These are phyloP conservation scores for Hephaestus fuliginosus DNA, from an alignment of 2,797 vertebrate genomes.

Conservation along the genomic window DNA sequence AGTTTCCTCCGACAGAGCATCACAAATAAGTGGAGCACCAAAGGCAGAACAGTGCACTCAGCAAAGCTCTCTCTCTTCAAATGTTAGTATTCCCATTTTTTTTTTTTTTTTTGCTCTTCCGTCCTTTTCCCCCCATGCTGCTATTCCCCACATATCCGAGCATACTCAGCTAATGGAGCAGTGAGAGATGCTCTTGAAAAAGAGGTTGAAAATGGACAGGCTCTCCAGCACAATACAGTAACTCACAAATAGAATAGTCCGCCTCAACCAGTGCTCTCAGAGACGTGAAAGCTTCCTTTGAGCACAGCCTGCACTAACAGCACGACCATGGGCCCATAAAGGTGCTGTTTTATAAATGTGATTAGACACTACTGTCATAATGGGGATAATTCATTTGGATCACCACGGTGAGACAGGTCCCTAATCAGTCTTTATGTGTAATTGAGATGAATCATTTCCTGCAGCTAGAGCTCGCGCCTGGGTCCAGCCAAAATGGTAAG, in stretches of 20 bases:
- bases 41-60: constrained; percentile 72
- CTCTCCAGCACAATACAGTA: constrained; percentile 73
- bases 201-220: constrained; percentile 77
- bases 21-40: constrained; percentile 71
- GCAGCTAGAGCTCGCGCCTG: constrained; percentile 37
- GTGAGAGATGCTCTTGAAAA: constrained; percentile 77
- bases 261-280: constrained; percentile 48
- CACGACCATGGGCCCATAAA: constrained; percentile 57
- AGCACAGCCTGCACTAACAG: constrained; percentile 57
- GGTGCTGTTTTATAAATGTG: constrained; percentile 69
- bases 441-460: constrained; percentile 76
- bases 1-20: constrained; percentile 66
- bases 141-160: constrained; percentile 61
- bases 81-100: constrained; percentile 66
- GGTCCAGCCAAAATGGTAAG: constrained; percentile 40
- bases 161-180: constrained; percentile 79
- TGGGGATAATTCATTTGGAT: constrained; percentile 75
- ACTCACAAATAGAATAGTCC: constrained; percentile 74
- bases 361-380: constrained; percentile 75
- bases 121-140: constrained; percentile 18
- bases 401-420: constrained; percentile 57
- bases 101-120: constrained; percentile 3
- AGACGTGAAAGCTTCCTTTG: constrained; percentile 65
- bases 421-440: constrained; percentile 73
- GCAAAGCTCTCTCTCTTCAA: constrained; percentile 71